Evolutionary conservation across 2,113 vertebrate genomes (phyloP).

Genomic region (Pseudorhombus dupliciocellatus): DNA sequence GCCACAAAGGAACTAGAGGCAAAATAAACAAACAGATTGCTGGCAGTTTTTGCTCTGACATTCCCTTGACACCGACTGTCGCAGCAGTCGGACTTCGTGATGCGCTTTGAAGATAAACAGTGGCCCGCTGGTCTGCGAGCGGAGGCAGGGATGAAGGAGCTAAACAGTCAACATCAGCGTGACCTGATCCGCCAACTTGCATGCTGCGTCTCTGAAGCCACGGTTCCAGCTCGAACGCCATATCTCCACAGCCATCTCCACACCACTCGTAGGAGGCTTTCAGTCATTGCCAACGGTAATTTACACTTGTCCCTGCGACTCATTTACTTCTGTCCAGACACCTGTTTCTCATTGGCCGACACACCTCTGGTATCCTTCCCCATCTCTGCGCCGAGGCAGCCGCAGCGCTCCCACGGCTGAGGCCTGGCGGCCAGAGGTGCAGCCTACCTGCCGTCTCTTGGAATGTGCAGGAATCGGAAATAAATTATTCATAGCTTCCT

Average conservation of each 20-base stretch:
- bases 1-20: slow-evolving; percentile 72
- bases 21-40: slow-evolving; percentile 76
- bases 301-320: slow-evolving; percentile 64
- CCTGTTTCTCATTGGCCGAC: slow-evolving; percentile 68
- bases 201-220: neutral
- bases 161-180: slow-evolving; percentile 1
- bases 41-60: slow-evolving; percentile 48
- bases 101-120: slow-evolving; percentile 39
- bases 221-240: slow-evolving; percentile 7
- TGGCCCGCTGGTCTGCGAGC: slow-evolving; percentile 13
- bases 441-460: slow-evolving; percentile 26
- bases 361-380: slow-evolving; percentile 61
- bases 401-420: slow-evolving; percentile 34
- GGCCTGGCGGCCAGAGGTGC: slow-evolving; percentile 40
- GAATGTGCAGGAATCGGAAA: slow-evolving; percentile 33
- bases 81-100: slow-evolving; percentile 34
- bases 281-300: slow-evolving; percentile 48
- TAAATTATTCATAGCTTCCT: slow-evolving; percentile 11
- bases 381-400: slow-evolving; percentile 44
- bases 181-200: slow-evolving; percentile 7
- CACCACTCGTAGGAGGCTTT: slow-evolving; percentile 20
- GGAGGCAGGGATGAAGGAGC: slow-evolving; percentile 11
- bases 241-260: slow-evolving; percentile 11
- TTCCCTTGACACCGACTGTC: slow-evolving; percentile 54
- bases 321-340: slow-evolving; percentile 59